These are phyloP conservation scores for Euwallacea fornicatus DNA, from an alignment of 1,140 invertebrate genomes.

Conservation along the genomic window DNA sequence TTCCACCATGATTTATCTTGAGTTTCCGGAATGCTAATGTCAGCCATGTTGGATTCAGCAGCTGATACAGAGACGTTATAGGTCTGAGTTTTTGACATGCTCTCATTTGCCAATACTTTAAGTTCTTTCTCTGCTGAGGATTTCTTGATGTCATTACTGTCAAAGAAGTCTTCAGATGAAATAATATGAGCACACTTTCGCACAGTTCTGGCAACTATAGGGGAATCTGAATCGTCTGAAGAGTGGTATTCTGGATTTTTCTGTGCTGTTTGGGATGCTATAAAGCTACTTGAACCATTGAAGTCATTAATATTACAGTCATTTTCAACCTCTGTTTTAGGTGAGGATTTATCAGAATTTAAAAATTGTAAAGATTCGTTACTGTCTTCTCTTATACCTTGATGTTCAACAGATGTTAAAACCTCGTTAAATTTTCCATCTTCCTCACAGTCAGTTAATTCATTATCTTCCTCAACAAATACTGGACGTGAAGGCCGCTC, in stretches of 20 bases:
- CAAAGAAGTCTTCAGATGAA: constrained; percentile 17
- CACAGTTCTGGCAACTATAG: constrained; percentile 3
- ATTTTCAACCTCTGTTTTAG: neutral
- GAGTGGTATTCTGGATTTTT: too few relatives aligned
- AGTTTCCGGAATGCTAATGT: constrained; percentile 25
- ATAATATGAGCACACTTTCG: constrained; percentile 26
- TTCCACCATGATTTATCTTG: constrained; percentile 11
- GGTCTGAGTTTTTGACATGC: neutral
- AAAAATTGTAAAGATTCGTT: constrained; percentile 4
- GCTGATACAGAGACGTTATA: neutral
- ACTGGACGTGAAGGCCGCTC: neutral
- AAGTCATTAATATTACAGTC: too few relatives aligned
- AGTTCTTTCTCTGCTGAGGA: neutral
- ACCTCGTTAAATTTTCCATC: neutral
- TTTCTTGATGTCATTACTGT: constrained; percentile 12
- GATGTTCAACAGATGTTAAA: too few relatives aligned
- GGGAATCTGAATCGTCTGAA: neutral
- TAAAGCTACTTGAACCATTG: too few relatives aligned
- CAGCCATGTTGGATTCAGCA: neutral
- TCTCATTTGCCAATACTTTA: neutral
- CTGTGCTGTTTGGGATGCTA: too few relatives aligned
- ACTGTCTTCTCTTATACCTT: neutral
- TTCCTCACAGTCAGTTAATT: constrained; percentile 6
- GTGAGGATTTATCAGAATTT: constrained; percentile 5
- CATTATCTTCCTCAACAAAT: constrained; percentile 11